A percentile compares a stretch with the other conserved stretches of the same genome.
Evolutionary conservation across 2,797 vertebrate species (phyloP).

Genomic region (Synanceia verrucosa): DNA sequence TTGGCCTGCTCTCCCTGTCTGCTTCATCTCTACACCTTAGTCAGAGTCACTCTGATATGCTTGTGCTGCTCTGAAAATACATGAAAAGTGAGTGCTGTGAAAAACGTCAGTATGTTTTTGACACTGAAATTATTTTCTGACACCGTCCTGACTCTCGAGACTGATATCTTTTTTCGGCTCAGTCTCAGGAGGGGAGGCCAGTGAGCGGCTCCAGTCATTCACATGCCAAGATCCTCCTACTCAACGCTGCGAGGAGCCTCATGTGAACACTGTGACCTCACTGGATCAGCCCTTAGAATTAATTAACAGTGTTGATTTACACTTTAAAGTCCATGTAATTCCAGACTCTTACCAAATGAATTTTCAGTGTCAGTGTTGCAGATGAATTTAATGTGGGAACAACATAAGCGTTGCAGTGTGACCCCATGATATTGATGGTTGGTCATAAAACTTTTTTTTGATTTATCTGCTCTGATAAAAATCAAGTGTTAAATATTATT

Average conservation of each 20-base stretch:
- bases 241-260: slow-evolving; percentile 54
- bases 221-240: slow-evolving; percentile 70
- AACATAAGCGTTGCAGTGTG: not conserved
- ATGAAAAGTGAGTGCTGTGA: not conserved
- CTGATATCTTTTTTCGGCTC: slow-evolving; percentile 20
- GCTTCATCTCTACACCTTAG: slow-evolving; percentile 32
- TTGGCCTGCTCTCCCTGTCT: slow-evolving; percentile 62
- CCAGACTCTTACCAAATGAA: not conserved
- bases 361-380: not conserved
- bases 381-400: not conserved
- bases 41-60: slow-evolving; percentile 5
- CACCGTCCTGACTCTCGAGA: not conserved
- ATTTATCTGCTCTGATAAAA: no score
- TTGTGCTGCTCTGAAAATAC: not conserved
- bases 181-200: slow-evolving; percentile 33
- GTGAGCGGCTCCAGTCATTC: slow-evolving; percentile 32
- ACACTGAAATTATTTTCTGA: slow-evolving; percentile 14
- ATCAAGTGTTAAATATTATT: no score
- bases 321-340: slow-evolving; percentile 23
- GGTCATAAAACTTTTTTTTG: no score
- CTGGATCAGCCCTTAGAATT: slow-evolving; percentile 53
- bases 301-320: slow-evolving; percentile 62
- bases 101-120: not conserved
- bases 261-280: slow-evolving; percentile 76
- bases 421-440: not conserved